These are phyloP conservation scores for Drosophila kikkawai DNA, from an alignment of 1,140 invertebrate genomes.

Conservation along the genomic window DNA sequence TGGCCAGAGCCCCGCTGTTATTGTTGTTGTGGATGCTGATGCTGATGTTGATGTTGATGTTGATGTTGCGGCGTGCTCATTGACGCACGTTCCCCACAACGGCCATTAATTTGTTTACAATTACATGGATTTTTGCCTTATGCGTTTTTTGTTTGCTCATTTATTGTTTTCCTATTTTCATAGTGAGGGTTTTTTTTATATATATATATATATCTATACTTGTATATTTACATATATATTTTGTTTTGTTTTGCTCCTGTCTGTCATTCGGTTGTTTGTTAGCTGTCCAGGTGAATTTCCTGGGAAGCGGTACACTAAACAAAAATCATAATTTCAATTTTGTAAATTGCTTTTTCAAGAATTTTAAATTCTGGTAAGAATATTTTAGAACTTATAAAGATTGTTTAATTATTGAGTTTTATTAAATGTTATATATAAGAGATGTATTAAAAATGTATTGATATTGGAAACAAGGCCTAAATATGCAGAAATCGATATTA, in stretches of 20 bases:
- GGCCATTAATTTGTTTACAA: conserved; percentile 65
- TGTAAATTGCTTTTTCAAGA: too few relatives aligned
- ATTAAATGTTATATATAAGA: too few relatives aligned
- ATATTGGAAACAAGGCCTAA: too few relatives aligned
- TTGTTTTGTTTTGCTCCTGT: conserved; percentile 2
- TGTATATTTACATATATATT: neutral
- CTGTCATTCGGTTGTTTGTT: conserved; percentile 23
- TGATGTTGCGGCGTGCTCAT: conserved; percentile 58
- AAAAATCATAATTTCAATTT: neutral
- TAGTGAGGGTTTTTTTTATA: neutral
- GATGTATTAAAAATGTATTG: too few relatives aligned
- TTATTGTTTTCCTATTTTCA: conserved; percentile 36
- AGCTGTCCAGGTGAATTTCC: neutral
- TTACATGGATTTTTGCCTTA: conserved; percentile 62
- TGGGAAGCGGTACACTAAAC: neutral
- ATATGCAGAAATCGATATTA: too few relatives aligned
- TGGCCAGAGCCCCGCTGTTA: conserved; percentile 9
- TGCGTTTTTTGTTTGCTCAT: conserved; percentile 19
- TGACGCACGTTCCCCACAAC: conserved; percentile 56
- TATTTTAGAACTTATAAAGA: neutral
- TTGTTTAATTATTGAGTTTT: neutral
- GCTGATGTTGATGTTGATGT: conserved; percentile 22
- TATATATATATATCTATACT: too few relatives aligned
- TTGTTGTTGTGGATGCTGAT: conserved; percentile 11
- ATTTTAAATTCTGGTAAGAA: too few relatives aligned